Evolutionary conservation across 2,888 invertebrate species (phyloP), one percentile per base, ranked within the genome.

Genomic region (Mamestra brassicae): DNA sequence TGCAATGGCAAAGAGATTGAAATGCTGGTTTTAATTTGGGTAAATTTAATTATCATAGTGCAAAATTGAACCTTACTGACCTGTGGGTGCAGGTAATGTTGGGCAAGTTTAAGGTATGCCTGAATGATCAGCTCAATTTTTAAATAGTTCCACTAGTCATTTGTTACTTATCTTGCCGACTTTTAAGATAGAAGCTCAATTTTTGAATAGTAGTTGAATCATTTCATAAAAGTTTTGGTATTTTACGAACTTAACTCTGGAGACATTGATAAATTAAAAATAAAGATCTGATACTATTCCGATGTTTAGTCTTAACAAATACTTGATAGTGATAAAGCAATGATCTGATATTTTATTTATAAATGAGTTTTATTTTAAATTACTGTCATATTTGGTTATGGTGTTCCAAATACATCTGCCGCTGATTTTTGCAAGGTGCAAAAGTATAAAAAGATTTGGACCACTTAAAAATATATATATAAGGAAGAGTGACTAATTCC

Each of bases 61-160:
- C 17, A 7, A 36, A 58, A 58, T 36, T 58, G 7, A 36, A 58
- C 8, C 17, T 8, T 58, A 3, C 17, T 60, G 6, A 36, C 11
- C 0, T 11, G 57, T 57, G 26, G 26, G 0, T 57, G 7, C 58
- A 36, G 17, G 8, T 15, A 36, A 36, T 36, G 36, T 34, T 2
- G 4, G 57, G 4, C 13, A 34, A 34, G 26, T 57, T 13, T 26
- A 36, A 15, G 36, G 42, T 78, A 17, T 60, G 17, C n/a, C 38
- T n/a, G 8, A 54, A 61, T 62, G 3, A 72, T 63, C 52, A 47
- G 78, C 76, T 78, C 78, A 78, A 81, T 78, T 78, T 81, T 78
- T 47, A 0, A 54, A 63, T 81, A 81, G 52, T 11, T 80, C 42
- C 54, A 15, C 47, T 79, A 71, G 57, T 71, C 55, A 70, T 2